A percentile compares a stretch with the other conserved stretches of the same genome.
These are phyloP conservation scores for Otus scops DNA, from an alignment of 2,797 vertebrate genomes.

Conservation along the genomic window DNA sequence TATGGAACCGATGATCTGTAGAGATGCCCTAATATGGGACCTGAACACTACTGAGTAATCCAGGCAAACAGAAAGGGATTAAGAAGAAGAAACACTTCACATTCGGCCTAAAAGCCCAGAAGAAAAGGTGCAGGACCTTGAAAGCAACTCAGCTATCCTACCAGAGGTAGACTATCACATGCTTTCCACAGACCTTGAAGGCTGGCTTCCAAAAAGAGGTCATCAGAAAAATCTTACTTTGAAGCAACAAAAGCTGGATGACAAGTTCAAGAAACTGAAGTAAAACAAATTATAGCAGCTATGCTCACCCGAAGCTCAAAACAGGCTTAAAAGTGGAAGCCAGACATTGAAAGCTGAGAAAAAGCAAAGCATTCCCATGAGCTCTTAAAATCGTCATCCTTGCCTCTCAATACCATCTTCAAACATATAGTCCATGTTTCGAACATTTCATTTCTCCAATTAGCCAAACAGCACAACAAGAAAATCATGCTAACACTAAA, in stretches of 20 bases:
- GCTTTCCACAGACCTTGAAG: neutral
- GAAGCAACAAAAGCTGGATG: neutral
- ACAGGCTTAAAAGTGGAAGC: neutral
- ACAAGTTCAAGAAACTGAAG: neutral
- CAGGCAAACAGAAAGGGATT: neutral
- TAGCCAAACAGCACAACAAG: neutral
- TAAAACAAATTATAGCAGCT: neutral
- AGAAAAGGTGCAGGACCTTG: neutral
- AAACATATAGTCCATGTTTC: fast-evolving
- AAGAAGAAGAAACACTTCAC: neutral
- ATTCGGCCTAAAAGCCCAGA: neutral
- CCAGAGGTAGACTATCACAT: neutral
- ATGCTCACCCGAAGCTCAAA: neutral
- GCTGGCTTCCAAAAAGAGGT: neutral
- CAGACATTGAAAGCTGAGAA: neutral
- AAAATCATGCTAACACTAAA: neutral
- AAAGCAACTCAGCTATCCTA: neutral
- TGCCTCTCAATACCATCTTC: neutral
- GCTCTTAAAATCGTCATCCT: neutral
- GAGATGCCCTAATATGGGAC: neutral
- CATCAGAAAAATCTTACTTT: neutral
- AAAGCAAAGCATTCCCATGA: neutral
- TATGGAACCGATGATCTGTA: fast-evolving
- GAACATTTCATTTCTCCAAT: neutral
- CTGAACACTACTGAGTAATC: neutral